Evolutionary conservation across 1,140 invertebrate species (phyloP).

Genomic region (Chionoecetes opilio): DNA sequence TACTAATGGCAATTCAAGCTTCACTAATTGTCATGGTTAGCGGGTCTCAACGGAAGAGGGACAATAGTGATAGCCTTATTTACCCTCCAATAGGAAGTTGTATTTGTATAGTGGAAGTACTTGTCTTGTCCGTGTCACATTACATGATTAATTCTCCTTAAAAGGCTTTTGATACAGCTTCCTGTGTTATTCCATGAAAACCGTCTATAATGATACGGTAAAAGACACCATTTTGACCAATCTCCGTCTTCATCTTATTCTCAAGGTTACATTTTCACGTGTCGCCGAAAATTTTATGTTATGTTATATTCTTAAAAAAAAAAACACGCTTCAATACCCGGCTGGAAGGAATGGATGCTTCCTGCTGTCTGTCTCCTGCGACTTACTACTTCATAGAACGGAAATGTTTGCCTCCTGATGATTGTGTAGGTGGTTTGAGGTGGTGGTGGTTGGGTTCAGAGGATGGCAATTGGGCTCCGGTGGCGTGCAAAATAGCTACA

Average conservation of each 20-base stretch:
- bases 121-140: neutral
- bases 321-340: neutral
- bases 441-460: neutral
- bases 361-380: neutral
- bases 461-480: neutral
- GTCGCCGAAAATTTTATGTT: neutral
- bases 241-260: neutral
- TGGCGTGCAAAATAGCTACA: neutral
- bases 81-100: neutral
- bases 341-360: too few species aligned
- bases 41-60: neutral
- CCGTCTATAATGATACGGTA: too few species aligned
- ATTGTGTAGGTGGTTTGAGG: slow-evolving; percentile 5
- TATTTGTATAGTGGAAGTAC: too few species aligned
- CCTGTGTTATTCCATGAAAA: neutral
- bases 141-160: neutral
- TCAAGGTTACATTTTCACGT: neutral
- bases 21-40: neutral
- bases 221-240: neutral
- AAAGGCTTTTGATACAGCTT: neutral
- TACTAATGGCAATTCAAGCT: neutral
- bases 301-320: neutral
- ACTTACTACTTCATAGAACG: neutral
- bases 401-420: neutral
- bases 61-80: neutral